Evolutionary conservation across 30 jellyfish, hydroid and myxozoan genomes (phyloP).

Genomic region (Pseudorhiza aurosa): DNA sequence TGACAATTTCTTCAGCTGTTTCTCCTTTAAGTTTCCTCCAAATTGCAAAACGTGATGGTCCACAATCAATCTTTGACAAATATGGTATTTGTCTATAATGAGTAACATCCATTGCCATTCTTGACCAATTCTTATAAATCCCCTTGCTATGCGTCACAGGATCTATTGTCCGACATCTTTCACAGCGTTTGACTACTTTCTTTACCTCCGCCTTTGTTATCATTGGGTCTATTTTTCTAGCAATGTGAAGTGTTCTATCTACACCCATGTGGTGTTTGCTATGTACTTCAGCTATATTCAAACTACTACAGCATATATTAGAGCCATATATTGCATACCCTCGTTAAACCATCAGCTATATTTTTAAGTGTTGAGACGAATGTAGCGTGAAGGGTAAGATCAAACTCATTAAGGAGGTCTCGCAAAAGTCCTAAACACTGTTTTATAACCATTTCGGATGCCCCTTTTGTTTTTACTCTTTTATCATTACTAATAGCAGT

Average conservation of each 20-base stretch:
- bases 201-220: neutral
- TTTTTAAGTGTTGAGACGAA: slow-evolving; percentile 30
- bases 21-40: neutral
- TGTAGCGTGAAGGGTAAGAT: neutral
- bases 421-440: slow-evolving; percentile 13
- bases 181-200: neutral
- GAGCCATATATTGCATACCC: slow-evolving; percentile 5
- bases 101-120: slow-evolving; percentile 13
- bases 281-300: slow-evolving; percentile 8
- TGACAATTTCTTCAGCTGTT: neutral
- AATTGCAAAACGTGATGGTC: slow-evolving; percentile 15
- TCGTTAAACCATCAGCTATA: slow-evolving; percentile 24
- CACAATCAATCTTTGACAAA: slow-evolving; percentile 17
- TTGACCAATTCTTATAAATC: neutral
- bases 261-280: neutral
- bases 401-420: slow-evolving; percentile 8
- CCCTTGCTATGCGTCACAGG: too few relatives aligned
- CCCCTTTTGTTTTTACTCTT: neutral
- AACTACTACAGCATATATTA: neutral
- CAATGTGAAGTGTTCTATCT: neutral
- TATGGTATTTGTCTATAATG: neutral
- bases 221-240: neutral
- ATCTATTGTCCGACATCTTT: neutral
- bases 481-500: neutral
- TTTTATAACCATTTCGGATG: slow-evolving; percentile 23